Percentiles rank a stretch among this genome's conserved stretches.
phyloP scores from a whole-genome alignment of 2,797 vertebrate species.

The Novumbra hubbsi region DNA sequence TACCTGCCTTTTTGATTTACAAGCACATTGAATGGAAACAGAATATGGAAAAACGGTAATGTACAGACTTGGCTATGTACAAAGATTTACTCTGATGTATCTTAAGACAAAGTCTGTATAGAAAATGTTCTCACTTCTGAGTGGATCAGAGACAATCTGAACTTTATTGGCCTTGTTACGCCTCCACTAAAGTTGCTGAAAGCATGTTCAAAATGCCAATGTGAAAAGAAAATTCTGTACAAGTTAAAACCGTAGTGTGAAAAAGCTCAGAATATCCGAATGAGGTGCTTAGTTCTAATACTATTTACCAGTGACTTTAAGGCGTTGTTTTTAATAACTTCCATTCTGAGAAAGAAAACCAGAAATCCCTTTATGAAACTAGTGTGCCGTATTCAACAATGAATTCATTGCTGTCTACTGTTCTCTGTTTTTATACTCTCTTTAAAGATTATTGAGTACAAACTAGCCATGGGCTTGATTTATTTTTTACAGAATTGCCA shows the following conservation, averaged over 20 bases:
- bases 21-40: slow-evolving; percentile 19
- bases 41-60: neutral
- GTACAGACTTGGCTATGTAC: neutral
- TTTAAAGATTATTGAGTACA: neutral
- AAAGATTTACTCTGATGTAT: neutral
- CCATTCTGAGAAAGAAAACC: neutral
- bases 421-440: slow-evolving; percentile 12
- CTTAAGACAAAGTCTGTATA: neutral
- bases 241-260: neutral
- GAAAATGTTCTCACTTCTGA: neutral
- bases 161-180: neutral
- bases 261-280: neutral
- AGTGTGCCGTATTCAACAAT: slow-evolving; percentile 17
- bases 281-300: neutral
- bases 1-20: slow-evolving; percentile 22
- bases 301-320: slow-evolving; percentile 10
- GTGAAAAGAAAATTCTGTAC: neutral
- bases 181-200: neutral
- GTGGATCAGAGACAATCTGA: neutral
- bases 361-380: slow-evolving; percentile 4
- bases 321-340: slow-evolving; percentile 7
- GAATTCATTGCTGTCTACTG: slow-evolving; percentile 4
- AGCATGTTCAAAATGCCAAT: neutral
- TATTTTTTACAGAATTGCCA: neutral
- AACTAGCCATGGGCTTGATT: slow-evolving; percentile 1